Conservation (phyloP, 2,113 vertebrate species). For the Psittacara wagleri region DNA sequence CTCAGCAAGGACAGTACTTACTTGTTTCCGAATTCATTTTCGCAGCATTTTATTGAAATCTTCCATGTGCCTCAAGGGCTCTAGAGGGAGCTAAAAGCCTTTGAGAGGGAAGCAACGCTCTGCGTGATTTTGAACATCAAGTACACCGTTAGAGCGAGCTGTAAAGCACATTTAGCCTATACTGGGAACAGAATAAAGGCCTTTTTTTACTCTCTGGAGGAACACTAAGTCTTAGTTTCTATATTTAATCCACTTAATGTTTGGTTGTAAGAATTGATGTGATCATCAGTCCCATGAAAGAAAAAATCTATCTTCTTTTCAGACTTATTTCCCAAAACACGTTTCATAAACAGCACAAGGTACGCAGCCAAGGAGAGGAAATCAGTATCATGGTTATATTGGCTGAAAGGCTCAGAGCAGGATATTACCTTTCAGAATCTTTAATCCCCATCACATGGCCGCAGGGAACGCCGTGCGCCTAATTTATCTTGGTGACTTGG, state of each 20-base stretch:
- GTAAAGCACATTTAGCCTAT: background rate
- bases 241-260: slow-evolving; percentile 38
- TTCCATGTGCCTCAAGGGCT: background rate
- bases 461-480: rapidly evolving
- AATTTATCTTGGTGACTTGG: background rate
- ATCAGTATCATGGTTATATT: background rate
- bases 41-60: background rate
- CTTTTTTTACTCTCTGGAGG: slow-evolving; percentile 1
- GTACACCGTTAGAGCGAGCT: background rate
- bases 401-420: slow-evolving; percentile 28
- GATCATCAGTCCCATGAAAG: slow-evolving; percentile 9
- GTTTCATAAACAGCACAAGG: slow-evolving; percentile 3
- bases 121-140: background rate
- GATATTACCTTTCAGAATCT: slow-evolving; percentile 49
- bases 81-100: slow-evolving; percentile 68
- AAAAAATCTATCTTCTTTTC: background rate
- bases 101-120: background rate
- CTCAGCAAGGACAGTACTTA: background rate
- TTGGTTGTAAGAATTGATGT: slow-evolving; percentile 15
- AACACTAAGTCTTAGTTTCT: background rate
- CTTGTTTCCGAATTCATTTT: background rate
- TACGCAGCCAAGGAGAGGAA: background rate
- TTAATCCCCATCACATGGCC: background rate
- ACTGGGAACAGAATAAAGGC: background rate
- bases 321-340: slow-evolving; percentile 9